Evolutionary conservation across 2,888 invertebrate species (phyloP).

Genomic region (Periphyllus acericola): DNA sequence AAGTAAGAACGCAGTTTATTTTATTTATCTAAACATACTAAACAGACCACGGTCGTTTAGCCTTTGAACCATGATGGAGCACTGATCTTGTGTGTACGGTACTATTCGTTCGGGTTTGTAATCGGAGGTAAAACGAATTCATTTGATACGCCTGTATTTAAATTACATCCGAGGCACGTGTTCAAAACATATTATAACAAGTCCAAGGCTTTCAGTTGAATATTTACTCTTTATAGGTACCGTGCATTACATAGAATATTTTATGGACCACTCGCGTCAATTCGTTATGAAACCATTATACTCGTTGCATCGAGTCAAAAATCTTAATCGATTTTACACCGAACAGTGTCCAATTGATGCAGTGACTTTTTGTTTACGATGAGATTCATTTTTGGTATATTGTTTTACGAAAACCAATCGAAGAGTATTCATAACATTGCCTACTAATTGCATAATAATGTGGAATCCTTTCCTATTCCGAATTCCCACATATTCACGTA

Average conservation of each 20-base stretch:
- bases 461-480: too few species aligned
- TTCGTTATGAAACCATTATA: not conserved
- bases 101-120: constrained; percentile 26
- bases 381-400: too few species aligned
- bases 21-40: not conserved
- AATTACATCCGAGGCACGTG: constrained; percentile 22
- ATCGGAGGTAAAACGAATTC: constrained; percentile 21
- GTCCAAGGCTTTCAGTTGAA: not conserved
- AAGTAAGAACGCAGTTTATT: not conserved
- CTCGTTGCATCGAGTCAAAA: not conserved
- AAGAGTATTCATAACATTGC: too few species aligned
- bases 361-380: too few species aligned
- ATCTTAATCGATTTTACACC: not conserved
- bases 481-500: too few species aligned
- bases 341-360: not conserved
- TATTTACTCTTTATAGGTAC: not conserved
- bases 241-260: not conserved
- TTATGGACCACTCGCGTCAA: not conserved
- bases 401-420: too few species aligned
- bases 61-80: not conserved
- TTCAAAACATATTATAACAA: constrained; percentile 21
- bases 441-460: too few species aligned
- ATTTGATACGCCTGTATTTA: constrained; percentile 28
- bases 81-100: not conserved
- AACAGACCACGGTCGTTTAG: not conserved